Percentiles rank a stretch among this genome's conserved stretches.
Evolutionary conservation across 2,888 invertebrate species (phyloP).

Genomic region (Dynastes hyllus): DNA sequence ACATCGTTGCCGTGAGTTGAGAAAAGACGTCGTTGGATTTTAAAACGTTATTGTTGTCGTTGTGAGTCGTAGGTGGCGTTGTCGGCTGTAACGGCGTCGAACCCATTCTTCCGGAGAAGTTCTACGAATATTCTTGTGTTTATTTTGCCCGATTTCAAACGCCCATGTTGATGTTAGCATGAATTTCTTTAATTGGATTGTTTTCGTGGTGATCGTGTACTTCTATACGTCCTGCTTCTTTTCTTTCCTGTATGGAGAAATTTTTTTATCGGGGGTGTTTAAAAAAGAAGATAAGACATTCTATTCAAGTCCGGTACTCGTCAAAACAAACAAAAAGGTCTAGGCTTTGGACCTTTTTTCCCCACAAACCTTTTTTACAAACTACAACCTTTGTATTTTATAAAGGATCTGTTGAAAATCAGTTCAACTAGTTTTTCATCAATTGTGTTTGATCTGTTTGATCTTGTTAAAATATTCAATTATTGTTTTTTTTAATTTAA

Average conservation of each 20-base stretch:
- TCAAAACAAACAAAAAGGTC: too few species aligned
- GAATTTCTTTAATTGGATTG: background rate
- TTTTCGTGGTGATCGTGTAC: background rate
- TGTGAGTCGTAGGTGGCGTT: background rate
- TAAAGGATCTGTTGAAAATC: too few species aligned
- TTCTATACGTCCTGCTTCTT: background rate
- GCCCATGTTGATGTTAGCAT: background rate
- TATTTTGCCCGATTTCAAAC: background rate
- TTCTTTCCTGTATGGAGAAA: background rate
- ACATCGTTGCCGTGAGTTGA: constrained; percentile 7
- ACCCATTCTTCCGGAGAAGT: background rate
- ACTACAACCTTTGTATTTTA: too few species aligned
- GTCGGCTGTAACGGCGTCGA: background rate
- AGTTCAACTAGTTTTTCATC: too few species aligned
- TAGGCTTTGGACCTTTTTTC: too few species aligned
- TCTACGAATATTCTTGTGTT: background rate
- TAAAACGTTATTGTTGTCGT: background rate
- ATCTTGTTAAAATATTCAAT: too few species aligned
- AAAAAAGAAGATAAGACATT: too few species aligned
- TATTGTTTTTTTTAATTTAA: too few species aligned
- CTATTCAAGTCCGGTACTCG: too few species aligned
- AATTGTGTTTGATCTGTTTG: too few species aligned
- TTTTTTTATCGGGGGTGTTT: background rate
- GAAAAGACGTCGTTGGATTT: constrained; percentile 22
- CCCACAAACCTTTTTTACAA: too few species aligned